phyloP scores from a whole-genome alignment of 1,140 invertebrate genomes.

The Muscidifurax raptorellus region DNA sequence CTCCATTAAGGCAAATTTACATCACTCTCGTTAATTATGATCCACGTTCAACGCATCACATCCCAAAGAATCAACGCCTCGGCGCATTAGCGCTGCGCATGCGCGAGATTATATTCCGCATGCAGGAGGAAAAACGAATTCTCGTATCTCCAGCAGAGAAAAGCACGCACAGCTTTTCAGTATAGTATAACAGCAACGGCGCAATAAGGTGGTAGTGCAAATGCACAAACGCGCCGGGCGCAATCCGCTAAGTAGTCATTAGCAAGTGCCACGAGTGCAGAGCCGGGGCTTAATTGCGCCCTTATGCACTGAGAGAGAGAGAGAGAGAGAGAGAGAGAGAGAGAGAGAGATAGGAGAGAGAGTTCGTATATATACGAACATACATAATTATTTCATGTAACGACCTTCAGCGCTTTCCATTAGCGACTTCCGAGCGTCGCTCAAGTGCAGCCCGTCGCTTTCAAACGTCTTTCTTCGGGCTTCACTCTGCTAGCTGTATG shows the following conservation, averaged over 20 bases:
- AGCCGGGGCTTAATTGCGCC: conserved; percentile 32
- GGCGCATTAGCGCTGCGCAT: background rate
- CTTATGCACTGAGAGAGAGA: background rate
- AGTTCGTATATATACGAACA: background rate
- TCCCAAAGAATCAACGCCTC: background rate
- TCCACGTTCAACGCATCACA: background rate
- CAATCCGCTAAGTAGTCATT: conserved; percentile 37
- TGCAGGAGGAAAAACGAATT: background rate
- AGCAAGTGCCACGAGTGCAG: conserved; percentile 5
- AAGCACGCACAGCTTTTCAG: background rate
- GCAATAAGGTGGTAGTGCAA: conserved; percentile 19
- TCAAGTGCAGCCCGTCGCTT: background rate
- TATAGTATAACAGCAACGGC: too few species aligned
- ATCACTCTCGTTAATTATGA: background rate
- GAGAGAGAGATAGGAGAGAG: too few species aligned
- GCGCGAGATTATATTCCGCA: too few species aligned
- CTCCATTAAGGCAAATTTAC: too few species aligned
- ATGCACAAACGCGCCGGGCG: background rate
- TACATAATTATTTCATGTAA: conserved; percentile 57
- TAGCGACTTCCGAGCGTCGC: conserved; percentile 38
- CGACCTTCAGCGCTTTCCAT: conserved; percentile 52
- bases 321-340: too few species aligned
- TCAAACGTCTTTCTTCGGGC: background rate
- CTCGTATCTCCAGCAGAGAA: background rate
- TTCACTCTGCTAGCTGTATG: background rate